phyloP scores from a whole-genome alignment of 1,140 invertebrate species.

The Tetragnatha versicolor region DNA sequence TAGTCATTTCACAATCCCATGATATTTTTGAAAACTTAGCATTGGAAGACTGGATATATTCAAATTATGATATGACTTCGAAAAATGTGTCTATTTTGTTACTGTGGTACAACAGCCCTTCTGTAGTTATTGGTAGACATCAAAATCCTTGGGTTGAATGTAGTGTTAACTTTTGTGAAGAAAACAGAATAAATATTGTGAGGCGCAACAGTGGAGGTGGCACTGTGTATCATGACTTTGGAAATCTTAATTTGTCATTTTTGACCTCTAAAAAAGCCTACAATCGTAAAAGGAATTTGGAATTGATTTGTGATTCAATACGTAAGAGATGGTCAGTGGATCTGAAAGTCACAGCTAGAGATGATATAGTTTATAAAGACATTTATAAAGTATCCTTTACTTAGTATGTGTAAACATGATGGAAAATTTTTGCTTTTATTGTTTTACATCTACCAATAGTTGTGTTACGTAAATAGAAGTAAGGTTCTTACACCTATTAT shows the following conservation, averaged over 20 bases:
- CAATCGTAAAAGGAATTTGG: conserved; percentile 82
- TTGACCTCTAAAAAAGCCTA: conserved; percentile 81
- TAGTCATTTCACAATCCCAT: conserved; percentile 88
- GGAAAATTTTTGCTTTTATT: no score
- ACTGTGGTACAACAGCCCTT: conserved; percentile 89
- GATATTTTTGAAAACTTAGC: conserved; percentile 91
- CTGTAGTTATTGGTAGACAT: conserved; percentile 93
- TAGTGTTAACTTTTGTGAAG: conserved; percentile 72
- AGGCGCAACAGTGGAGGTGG: conserved; percentile 95
- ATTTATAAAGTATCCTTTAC: conserved; percentile 80
- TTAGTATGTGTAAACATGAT: no score
- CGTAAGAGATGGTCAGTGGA: conserved; percentile 80
- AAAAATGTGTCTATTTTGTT: conserved; percentile 76
- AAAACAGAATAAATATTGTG: conserved; percentile 68
- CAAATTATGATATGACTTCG: conserved; percentile 77
- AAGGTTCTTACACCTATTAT: no score
- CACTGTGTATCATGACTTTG: conserved; percentile 93
- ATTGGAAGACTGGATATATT: conserved; percentile 93
- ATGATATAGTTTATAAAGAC: conserved; percentile 82
- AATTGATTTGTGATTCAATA: conserved; percentile 81
- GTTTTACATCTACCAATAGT: no score
- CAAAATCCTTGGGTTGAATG: conserved; percentile 97
- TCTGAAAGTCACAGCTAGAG: conserved; percentile 75
- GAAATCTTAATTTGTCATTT: conserved; percentile 92
- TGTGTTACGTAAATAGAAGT: no score